phyloP scores from a whole-genome alignment of 2,113 vertebrate species.

The Struthidea cinerea region DNA sequence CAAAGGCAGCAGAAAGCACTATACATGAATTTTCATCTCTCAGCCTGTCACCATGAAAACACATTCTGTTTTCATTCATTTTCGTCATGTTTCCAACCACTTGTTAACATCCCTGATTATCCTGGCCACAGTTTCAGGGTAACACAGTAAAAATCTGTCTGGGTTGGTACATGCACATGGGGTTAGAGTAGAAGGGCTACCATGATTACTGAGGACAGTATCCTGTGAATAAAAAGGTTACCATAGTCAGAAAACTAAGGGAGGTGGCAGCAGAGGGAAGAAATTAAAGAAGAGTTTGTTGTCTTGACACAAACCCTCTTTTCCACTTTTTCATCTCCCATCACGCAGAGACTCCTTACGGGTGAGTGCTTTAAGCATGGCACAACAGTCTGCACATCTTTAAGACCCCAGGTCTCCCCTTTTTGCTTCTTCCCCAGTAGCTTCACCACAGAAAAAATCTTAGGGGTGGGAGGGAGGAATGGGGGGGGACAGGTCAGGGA shows the following conservation, averaged over 20 bases:
- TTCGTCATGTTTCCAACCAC: not conserved
- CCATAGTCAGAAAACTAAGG: not conserved
- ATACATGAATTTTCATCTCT: not conserved
- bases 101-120: not conserved
- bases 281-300: not conserved
- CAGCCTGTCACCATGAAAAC: not conserved
- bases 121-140: not conserved
- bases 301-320: not conserved
- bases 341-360: not conserved
- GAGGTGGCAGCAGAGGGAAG: not conserved
- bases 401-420: not conserved
- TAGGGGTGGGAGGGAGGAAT: not conserved
- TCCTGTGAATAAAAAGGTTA: not conserved
- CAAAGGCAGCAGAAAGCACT: not conserved
- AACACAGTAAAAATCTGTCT: not conserved
- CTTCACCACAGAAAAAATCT: not conserved
- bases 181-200: not conserved
- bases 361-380: not conserved
- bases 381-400: not conserved
- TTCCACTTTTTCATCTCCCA: not conserved
- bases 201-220: not conserved
- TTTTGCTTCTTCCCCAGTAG: not conserved
- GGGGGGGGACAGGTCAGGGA: not conserved
- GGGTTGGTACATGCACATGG: rapidly evolving
- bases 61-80: not conserved